Percentiles rank a stretch among this genome's conserved stretches.
Conservation (phyloP, 2,888 invertebrate genomes). For the Lasioglossum vierecki region DNA sequence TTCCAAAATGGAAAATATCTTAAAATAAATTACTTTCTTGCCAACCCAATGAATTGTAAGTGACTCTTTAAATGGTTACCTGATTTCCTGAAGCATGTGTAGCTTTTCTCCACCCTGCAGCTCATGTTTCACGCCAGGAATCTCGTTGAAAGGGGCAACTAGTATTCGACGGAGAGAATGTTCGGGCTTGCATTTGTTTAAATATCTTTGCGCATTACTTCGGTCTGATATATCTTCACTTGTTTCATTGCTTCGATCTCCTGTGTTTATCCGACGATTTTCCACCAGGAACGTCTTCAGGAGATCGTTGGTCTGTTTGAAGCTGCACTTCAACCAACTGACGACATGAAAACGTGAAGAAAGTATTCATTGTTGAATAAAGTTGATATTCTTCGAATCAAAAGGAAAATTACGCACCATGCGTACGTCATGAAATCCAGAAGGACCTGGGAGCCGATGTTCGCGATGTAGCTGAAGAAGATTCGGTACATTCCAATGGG, state of each 20-base stretch:
- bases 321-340: slow-evolving; percentile 35
- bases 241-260: too few relatives aligned
- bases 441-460: background rate
- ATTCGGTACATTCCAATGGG: rapidly evolving
- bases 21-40: too few relatives aligned
- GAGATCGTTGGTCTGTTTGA: slow-evolving; percentile 30
- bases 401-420: slow-evolving; percentile 29
- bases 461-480: background rate
- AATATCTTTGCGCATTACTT: too few relatives aligned
- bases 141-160: background rate
- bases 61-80: slow-evolving; percentile 7
- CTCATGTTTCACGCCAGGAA: background rate
- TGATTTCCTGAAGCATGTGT: slow-evolving; percentile 11
- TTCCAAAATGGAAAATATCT: too few relatives aligned
- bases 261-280: too few relatives aligned
- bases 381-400: too few relatives aligned
- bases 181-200: background rate
- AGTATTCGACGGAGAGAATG: background rate
- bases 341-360: background rate
- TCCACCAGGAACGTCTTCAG: background rate
- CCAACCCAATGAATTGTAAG: too few relatives aligned
- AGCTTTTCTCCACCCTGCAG: background rate
- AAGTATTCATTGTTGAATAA: background rate
- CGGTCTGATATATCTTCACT: too few relatives aligned
- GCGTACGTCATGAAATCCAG: slow-evolving; percentile 35